phyloP scores from a whole-genome alignment of 2,113 vertebrate genomes.

The Thamnaconus septentrionalis region DNA sequence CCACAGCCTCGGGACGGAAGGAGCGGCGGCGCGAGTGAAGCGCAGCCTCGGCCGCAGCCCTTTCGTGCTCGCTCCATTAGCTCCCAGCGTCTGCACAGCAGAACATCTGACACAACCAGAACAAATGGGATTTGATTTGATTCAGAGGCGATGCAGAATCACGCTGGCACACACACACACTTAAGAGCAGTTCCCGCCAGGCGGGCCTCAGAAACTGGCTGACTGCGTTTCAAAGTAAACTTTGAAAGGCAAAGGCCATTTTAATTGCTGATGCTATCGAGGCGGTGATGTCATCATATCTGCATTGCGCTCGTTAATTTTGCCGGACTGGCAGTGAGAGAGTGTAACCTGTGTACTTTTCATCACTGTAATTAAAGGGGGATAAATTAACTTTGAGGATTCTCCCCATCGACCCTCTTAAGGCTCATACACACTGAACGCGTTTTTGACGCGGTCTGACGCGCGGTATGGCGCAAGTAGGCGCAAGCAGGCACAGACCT shows the following conservation, averaged over 20 bases:
- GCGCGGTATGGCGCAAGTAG: no score
- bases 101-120: constrained; percentile 57
- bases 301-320: constrained; percentile 27
- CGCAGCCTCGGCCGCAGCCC: constrained; percentile 24
- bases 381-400: constrained; percentile 61
- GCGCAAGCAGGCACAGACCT: no score
- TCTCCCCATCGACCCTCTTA: constrained; percentile 53
- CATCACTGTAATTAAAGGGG: constrained; percentile 61
- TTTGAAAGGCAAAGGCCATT: constrained; percentile 28
- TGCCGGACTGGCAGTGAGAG: constrained; percentile 25
- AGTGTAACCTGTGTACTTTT: constrained; percentile 54
- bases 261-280: constrained; percentile 40
- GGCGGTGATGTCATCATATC: constrained; percentile 41
- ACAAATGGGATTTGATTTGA: constrained; percentile 53
- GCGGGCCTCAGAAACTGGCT: constrained; percentile 2
- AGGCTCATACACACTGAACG: no score
- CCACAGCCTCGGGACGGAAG: constrained; percentile 33
- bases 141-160: constrained; percentile 33
- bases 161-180: constrained; percentile 28
- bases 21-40: constrained; percentile 11
- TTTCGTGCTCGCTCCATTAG: constrained; percentile 43
- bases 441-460: no score
- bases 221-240: constrained; percentile 54
- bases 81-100: constrained; percentile 33
- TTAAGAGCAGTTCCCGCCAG: constrained; percentile 12